Percentiles rank a stretch among this genome's conserved stretches.
phyloP scores from a whole-genome alignment of 2,888 invertebrate genomes.

The Hydrotaea diabolus region DNA sequence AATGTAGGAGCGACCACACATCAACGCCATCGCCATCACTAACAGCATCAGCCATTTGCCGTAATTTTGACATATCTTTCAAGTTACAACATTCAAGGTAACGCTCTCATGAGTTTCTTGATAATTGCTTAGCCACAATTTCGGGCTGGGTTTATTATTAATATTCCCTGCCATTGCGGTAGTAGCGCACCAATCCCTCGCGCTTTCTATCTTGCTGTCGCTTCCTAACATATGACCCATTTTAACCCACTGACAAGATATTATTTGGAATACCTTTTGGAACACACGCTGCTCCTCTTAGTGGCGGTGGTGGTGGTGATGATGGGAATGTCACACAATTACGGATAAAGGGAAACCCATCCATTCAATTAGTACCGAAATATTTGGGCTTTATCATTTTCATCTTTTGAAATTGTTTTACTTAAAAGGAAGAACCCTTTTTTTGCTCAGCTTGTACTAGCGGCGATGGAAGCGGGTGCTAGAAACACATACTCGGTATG shows the following conservation, averaged over 20 bases:
- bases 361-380: constrained; percentile 40
- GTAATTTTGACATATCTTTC: neutral
- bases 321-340: constrained; percentile 9
- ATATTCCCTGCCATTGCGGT: neutral
- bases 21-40: neutral
- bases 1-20: neutral
- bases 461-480: no score
- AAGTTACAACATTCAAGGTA: neutral
- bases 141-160: neutral
- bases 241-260: neutral
- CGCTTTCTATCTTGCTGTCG: no score
- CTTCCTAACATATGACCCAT: no score
- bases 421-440: neutral
- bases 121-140: neutral
- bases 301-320: neutral
- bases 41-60: neutral
- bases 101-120: neutral
- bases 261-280: neutral
- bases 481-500: no score
- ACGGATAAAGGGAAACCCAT: constrained; percentile 9
- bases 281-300: neutral
- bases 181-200: neutral
- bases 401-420: constrained; percentile 25
- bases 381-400: constrained; percentile 24
- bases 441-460: no score